Percentiles rank a stretch among this genome's conserved stretches.
phyloP scores from a whole-genome alignment of 2,888 invertebrate species.

The Rhagonycha fulva region DNA sequence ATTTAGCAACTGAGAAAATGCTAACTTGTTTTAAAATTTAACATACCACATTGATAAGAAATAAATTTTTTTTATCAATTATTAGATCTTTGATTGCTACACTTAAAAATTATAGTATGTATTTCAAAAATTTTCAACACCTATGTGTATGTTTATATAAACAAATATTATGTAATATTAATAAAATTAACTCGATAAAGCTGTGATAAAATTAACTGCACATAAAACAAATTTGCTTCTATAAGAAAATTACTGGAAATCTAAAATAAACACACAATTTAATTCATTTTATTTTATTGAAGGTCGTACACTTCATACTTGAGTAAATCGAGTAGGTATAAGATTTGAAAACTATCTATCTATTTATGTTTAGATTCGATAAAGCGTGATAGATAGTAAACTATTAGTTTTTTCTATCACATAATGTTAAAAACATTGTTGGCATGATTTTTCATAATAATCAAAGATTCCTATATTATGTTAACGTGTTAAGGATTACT shows the following conservation, averaged over 20 bases:
- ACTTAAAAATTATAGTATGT: not conserved
- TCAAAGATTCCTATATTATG: not conserved
- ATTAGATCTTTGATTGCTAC: not conserved
- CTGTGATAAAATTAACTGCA: not conserved
- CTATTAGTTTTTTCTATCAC: not conserved
- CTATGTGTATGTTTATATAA: not conserved
- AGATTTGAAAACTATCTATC: not conserved
- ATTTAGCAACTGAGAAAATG: not conserved
- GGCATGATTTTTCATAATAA: not conserved
- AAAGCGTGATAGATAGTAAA: not conserved
- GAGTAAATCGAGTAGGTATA: not conserved
- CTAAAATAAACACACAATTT: not conserved
- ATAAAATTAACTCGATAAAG: not conserved
- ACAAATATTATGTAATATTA: not conserved
- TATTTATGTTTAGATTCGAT: slow-evolving; percentile 4
- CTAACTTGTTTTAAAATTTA: not conserved
- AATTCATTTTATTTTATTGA: not conserved
- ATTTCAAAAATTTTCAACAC: not conserved
- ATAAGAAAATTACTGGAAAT: not conserved
- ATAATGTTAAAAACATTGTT: no score
- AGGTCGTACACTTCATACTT: slow-evolving; percentile 1
- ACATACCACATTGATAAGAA: not conserved
- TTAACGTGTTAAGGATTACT: no score
- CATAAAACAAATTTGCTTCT: not conserved
- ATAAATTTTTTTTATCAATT: not conserved